A percentile compares a stretch with the other conserved stretches of the same genome.
phyloP scores from a whole-genome alignment of 2,797 vertebrate species.

The Somateria mollissima region DNA sequence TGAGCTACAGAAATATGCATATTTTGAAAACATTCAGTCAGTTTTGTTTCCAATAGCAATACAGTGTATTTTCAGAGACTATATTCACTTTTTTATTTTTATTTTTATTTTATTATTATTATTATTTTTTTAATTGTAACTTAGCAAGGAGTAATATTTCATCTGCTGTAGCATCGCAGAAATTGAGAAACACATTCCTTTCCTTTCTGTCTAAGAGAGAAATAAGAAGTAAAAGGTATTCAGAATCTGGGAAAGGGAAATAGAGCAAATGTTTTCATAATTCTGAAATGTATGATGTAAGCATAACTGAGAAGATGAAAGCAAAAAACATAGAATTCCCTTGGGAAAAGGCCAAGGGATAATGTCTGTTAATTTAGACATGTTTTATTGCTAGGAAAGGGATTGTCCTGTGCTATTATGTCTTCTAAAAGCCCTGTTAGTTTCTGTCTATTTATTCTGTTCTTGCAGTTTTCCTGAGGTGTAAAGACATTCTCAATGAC shows the following conservation, averaged over 20 bases:
- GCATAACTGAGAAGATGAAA: too few species aligned
- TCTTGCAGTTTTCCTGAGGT: too few species aligned
- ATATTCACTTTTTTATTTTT: neutral
- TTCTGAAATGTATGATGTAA: too few species aligned
- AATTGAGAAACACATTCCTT: neutral
- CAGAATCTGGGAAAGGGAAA: neutral
- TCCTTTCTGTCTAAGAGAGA: neutral
- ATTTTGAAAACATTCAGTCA: neutral
- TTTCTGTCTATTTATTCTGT: too few species aligned
- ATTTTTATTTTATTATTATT: too few species aligned
- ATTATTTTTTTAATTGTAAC: neutral
- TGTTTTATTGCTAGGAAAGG: too few species aligned
- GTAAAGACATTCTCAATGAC: too few species aligned
- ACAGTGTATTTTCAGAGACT: neutral
- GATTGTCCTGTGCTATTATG: too few species aligned
- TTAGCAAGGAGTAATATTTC: neutral
- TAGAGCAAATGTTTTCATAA: neutral
- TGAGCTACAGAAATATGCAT: neutral
- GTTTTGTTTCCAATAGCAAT: neutral
- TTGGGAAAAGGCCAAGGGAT: too few species aligned
- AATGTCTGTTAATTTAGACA: too few species aligned
- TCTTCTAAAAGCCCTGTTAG: too few species aligned
- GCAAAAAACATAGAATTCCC: too few species aligned
- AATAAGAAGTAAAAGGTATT: neutral
- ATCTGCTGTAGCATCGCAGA: neutral